phyloP scores from a whole-genome alignment of 2,113 vertebrate species.

The Albula goreensis region DNA sequence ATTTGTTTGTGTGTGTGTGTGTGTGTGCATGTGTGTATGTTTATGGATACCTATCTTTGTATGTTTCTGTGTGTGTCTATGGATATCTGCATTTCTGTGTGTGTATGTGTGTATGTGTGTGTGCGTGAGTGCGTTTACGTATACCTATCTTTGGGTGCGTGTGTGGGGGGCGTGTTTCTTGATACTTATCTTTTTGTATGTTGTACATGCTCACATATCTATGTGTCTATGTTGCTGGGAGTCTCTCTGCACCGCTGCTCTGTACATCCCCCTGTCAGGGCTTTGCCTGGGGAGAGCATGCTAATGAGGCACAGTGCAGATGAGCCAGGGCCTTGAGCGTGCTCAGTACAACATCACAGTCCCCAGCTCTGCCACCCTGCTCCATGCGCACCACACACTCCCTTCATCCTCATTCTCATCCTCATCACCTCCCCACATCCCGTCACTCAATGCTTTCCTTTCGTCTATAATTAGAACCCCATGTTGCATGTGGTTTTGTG shows the following conservation, averaged over 20 bases:
- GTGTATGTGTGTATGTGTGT: conserved; percentile 27
- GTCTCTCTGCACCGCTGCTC: background rate
- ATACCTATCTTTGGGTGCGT: background rate
- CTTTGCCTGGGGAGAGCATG: background rate
- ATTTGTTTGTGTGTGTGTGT: conserved; percentile 18
- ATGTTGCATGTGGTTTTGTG: background rate
- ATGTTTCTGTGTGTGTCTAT: conserved; percentile 15
- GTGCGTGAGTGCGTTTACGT: background rate
- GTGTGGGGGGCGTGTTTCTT: conserved; percentile 34
- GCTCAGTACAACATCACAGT: too few species aligned
- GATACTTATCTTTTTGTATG: too few species aligned
- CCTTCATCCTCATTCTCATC: background rate
- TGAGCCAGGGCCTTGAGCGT: background rate
- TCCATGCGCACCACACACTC: too few species aligned
- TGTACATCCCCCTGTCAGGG: conserved; percentile 27
- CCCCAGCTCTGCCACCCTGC: too few species aligned
- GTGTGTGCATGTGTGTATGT: conserved; percentile 35
- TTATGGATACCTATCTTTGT: background rate
- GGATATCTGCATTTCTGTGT: background rate
- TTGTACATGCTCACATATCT: too few species aligned
- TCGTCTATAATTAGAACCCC: background rate
- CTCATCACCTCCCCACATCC: background rate
- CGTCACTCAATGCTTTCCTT: background rate
- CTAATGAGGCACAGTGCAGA: background rate
- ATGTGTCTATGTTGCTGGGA: too few species aligned